phyloP scores from a whole-genome alignment of 2,797 vertebrate genomes.

The Echeneis naucrates region DNA sequence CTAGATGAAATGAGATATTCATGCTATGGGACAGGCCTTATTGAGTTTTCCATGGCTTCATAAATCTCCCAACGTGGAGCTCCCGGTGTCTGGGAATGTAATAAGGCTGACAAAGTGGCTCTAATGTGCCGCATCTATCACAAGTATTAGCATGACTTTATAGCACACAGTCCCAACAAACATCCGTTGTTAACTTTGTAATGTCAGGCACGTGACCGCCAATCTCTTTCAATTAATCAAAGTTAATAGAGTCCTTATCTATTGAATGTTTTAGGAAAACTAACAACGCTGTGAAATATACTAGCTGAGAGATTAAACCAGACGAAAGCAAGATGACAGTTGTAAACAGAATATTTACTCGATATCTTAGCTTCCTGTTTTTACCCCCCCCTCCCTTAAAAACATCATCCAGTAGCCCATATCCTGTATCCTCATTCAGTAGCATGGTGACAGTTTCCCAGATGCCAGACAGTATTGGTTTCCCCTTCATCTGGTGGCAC shows the following conservation, averaged over 20 bases:
- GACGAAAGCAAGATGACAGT: slow-evolving; percentile 37
- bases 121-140: slow-evolving; percentile 57
- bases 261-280: slow-evolving; percentile 18
- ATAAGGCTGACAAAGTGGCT: slow-evolving; percentile 51
- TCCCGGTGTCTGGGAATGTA: slow-evolving; percentile 61
- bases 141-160: slow-evolving; percentile 20
- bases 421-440: slow-evolving; percentile 74
- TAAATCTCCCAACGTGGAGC: slow-evolving; percentile 64
- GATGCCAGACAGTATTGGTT: slow-evolving; percentile 78
- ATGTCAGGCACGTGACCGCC: neutral
- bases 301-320: slow-evolving; percentile 43
- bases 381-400: slow-evolving; percentile 55
- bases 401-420: slow-evolving; percentile 58
- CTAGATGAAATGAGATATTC: slow-evolving; percentile 66
- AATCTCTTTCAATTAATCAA: slow-evolving; percentile 7
- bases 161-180: slow-evolving; percentile 1
- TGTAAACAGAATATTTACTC: slow-evolving; percentile 43
- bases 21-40: slow-evolving; percentile 45
- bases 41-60: slow-evolving; percentile 72
- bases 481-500: slow-evolving; percentile 76
- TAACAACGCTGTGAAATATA: slow-evolving; percentile 18
- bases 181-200: neutral
- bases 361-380: slow-evolving; percentile 59
- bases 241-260: slow-evolving; percentile 14
- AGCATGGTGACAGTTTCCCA: slow-evolving; percentile 78